phyloP scores from a whole-genome alignment of 2,797 vertebrate genomes.

The Coregonus ussuriensis region DNA sequence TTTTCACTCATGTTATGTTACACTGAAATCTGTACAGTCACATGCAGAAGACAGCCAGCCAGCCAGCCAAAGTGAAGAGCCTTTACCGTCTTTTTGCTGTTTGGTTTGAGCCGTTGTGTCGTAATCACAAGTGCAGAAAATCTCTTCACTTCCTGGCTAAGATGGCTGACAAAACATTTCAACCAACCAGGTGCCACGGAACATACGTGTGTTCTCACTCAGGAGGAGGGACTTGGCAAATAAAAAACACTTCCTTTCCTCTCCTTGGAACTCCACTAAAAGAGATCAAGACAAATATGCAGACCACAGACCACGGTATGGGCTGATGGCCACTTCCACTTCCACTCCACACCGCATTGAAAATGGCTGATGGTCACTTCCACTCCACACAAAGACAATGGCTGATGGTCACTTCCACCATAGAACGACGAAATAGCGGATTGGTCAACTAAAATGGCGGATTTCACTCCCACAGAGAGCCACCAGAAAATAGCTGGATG shows the following conservation, averaged over 20 bases:
- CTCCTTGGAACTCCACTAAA: constrained; percentile 73
- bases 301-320: constrained; percentile 35
- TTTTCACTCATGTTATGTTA: constrained; percentile 87
- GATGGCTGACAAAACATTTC: constrained; percentile 73
- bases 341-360: too few species aligned
- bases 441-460: too few species aligned
- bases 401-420: neutral
- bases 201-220: constrained; percentile 65
- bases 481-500: too few species aligned
- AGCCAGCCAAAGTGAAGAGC: constrained; percentile 71
- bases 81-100: constrained; percentile 75
- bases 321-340: constrained; percentile 63
- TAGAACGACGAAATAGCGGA: too few species aligned
- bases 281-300: constrained; percentile 33
- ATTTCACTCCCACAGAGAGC: neutral
- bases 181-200: constrained; percentile 73
- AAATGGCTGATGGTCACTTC: too few species aligned
- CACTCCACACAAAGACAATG: too few species aligned
- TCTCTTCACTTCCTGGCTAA: constrained; percentile 79
- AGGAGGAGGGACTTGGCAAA: constrained; percentile 59
- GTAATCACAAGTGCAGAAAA: constrained; percentile 80
- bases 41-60: constrained; percentile 75
- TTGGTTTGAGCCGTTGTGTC: constrained; percentile 66
- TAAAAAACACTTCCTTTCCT: constrained; percentile 60
- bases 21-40: constrained; percentile 96